phyloP scores from a whole-genome alignment of 2,888 invertebrate species.

The Drosophila fulvimacula region DNA sequence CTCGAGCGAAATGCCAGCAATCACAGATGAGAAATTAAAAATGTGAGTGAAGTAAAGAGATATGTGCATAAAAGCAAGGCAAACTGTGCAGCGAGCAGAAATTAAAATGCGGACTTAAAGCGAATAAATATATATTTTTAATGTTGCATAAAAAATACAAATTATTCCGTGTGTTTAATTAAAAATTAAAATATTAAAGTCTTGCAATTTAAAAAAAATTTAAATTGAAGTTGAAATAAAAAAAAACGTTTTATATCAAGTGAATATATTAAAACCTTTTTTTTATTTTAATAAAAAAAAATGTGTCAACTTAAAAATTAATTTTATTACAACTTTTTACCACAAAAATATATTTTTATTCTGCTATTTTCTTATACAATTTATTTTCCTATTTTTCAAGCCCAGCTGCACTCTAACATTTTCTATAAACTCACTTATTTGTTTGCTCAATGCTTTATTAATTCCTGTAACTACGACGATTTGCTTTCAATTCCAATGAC shows the following conservation, averaged over 20 bases:
- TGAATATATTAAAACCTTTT: no score
- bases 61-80: conserved; percentile 42
- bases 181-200: not conserved
- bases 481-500: conserved; percentile 20
- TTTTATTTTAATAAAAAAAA: no score
- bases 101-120: not conserved
- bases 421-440: not conserved
- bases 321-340: no score
- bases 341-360: no score
- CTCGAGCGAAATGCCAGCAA: conserved; percentile 32
- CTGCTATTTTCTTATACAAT: not conserved
- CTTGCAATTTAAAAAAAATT: no score
- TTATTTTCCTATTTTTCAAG: no score
- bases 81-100: not conserved
- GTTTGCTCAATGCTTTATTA: not conserved
- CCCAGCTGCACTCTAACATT: not conserved
- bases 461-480: not conserved
- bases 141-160: not conserved
- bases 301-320: no score
- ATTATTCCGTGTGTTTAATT: not conserved
- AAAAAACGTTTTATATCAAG: no score
- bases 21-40: conserved; percentile 24
- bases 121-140: not conserved
- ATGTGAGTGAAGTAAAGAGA: conserved; percentile 18
- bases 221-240: no score